Evolutionary conservation across 2,888 invertebrate genomes (phyloP), one percentile per base, ranked within the genome.

Genomic region (Drosophila ustulata): DNA sequence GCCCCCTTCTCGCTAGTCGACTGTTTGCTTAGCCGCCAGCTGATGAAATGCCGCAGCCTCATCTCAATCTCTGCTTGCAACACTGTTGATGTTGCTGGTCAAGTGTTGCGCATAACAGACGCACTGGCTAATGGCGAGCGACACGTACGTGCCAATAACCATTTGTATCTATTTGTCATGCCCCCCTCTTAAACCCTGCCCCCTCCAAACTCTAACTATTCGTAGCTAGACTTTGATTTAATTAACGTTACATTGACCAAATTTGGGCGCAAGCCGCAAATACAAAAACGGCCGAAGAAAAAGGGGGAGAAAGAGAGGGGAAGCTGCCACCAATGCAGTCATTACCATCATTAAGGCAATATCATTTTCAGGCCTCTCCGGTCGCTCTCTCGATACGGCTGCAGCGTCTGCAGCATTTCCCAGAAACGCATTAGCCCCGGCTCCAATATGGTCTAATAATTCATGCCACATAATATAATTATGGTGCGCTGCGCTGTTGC

Each of bases 271-370:
- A 67, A 85, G 75, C 69, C 45, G 53, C 45, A 56, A 23, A 39
- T 43, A 59, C 75, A 56, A 76, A 56, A 65, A 66, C 58, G 78
- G 75, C 66, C 57, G 64, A 53, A 59, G 52, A 72, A 69, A 61
- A 52, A 30, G 41, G 39, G 43, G 37, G 13, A 25, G 26, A 41
- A 32, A 13, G 13, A 5, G 18, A 25, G 49, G 45, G 39, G 32
- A 8, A 25, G 72, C 66, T 66, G 72, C 72, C 70, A 74, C 79
- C 89, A 88, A 80, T 79, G 78, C 87, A 90, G 84, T 90, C 90
- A 91, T 91, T 90, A 90, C 88, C 89, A 87, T 90, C 91, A 90
- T 91, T 91, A 90, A 89, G 82, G 90, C 90, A 84, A 87, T 87
- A 89, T 90, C 84, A 85, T 84, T 90, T 90, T 88, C 90, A 90